These are phyloP conservation scores for Dicaeum eximium DNA, from an alignment of 2,113 vertebrate species.

Conservation along the genomic window DNA sequence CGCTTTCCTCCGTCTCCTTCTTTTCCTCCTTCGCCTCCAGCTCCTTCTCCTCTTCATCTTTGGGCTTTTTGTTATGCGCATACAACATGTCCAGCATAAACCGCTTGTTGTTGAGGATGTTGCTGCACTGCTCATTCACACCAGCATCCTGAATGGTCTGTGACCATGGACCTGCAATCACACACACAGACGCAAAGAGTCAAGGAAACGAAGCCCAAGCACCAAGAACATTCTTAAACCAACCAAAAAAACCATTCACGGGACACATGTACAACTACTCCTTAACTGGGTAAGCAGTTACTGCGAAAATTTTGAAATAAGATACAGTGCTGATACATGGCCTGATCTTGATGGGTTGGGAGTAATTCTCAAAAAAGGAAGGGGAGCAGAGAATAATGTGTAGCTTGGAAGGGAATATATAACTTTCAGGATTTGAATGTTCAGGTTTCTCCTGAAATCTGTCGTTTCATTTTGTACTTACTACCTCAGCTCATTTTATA, in stretches of 20 bases:
- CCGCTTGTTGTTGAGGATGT: constrained; percentile 88
- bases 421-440: neutral
- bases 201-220: neutral
- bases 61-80: constrained; percentile 82
- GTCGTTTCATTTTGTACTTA: neutral
- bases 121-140: constrained; percentile 85
- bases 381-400: neutral
- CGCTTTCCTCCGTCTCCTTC: constrained; percentile 72
- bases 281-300: neutral
- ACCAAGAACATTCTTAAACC: neutral
- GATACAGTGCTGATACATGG: neutral
- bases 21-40: constrained; percentile 73
- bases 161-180: constrained; percentile 82
- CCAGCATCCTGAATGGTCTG: constrained; percentile 78
- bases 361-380: neutral
- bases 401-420: neutral
- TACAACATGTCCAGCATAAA: constrained; percentile 98
- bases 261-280: neutral
- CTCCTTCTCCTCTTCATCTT: constrained; percentile 74
- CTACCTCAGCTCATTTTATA: neutral
- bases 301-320: neutral
- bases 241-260: neutral
- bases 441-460: neutral
- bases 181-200: neutral
- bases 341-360: neutral